Evolutionary conservation across 1,140 invertebrate genomes (phyloP).

Genomic region (Papilio xuthus): DNA sequence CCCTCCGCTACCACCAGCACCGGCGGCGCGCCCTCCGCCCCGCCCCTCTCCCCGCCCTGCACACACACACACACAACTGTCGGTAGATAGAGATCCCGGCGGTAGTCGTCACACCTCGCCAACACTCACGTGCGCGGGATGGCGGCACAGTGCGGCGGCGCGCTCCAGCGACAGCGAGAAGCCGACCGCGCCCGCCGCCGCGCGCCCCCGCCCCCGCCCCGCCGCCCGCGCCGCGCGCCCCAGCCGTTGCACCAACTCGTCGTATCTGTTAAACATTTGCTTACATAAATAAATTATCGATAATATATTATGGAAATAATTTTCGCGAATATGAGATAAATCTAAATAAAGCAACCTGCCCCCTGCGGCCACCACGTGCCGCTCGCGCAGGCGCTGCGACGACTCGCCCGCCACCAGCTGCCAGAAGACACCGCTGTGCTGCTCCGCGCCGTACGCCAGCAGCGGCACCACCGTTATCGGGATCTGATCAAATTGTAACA

Average conservation of each 20-base stretch:
- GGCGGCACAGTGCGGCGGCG: slow-evolving; percentile 43
- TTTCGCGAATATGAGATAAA: too few species aligned
- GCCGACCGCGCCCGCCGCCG: slow-evolving; percentile 40
- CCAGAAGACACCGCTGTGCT: slow-evolving; percentile 72
- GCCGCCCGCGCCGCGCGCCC: slow-evolving; percentile 48
- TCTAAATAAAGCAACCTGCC: slow-evolving; percentile 54
- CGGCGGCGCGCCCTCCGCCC: slow-evolving; percentile 42
- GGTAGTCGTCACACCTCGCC: too few species aligned
- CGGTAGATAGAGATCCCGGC: too few species aligned
- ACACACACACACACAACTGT: slow-evolving; percentile 39
- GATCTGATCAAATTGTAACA: slow-evolving; percentile 46
- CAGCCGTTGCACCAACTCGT: slow-evolving; percentile 63
- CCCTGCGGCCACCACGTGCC: slow-evolving; percentile 66
- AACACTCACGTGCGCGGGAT: slow-evolving; percentile 40
- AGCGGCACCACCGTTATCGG: slow-evolving; percentile 67
- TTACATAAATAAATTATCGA: neutral
- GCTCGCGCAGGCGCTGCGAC: slow-evolving; percentile 51
- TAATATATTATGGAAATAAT: too few species aligned
- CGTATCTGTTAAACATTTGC: slow-evolving; percentile 56
- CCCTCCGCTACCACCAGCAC: slow-evolving; percentile 42
- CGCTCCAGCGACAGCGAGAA: slow-evolving; percentile 50
- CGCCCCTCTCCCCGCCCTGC: slow-evolving; percentile 45
- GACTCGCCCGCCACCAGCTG: slow-evolving; percentile 59
- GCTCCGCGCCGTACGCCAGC: slow-evolving; percentile 68
- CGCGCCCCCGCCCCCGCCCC: slow-evolving; percentile 41